These are phyloP conservation scores for Drosophila leontia DNA, from an alignment of 1,140 invertebrate genomes.

Conservation along the genomic window DNA sequence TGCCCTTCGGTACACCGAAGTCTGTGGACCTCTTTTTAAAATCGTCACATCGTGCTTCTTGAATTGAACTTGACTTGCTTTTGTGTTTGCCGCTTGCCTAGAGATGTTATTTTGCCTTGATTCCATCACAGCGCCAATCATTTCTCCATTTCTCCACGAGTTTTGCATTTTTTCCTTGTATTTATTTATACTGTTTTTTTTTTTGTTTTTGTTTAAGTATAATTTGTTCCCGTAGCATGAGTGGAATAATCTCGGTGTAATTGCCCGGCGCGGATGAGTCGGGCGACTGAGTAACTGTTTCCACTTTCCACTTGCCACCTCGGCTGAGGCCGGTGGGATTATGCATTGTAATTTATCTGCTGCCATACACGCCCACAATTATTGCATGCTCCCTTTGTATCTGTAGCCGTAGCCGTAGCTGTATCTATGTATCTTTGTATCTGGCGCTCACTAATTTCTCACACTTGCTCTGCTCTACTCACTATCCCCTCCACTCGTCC, in stretches of 20 bases:
- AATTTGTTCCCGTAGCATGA: conserved; percentile 85
- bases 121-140: conserved; percentile 12
- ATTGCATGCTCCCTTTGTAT: conserved; percentile 51
- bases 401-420: conserved; percentile 3
- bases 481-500: not conserved
- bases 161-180: conserved; percentile 33
- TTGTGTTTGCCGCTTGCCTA: conserved; percentile 33
- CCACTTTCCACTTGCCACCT: conserved; percentile 27
- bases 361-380: conserved; percentile 72
- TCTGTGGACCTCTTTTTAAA: conserved; percentile 4
- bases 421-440: conserved; percentile 21
- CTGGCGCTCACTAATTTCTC: conserved; percentile 69
- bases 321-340: conserved; percentile 20
- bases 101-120: conserved; percentile 35
- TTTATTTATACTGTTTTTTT: not conserved
- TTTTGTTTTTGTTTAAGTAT: conserved; percentile 23
- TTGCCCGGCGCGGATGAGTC: conserved; percentile 50
- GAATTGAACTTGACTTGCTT: conserved; percentile 23
- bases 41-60: conserved; percentile 16
- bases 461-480: conserved; percentile 60
- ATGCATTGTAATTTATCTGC: conserved; percentile 66
- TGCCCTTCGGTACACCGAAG: conserved; percentile 27
- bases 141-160: conserved; percentile 25
- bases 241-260: conserved; percentile 81
- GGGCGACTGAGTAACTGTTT: conserved; percentile 41